A percentile compares a stretch with the other conserved stretches of the same genome.
These are phyloP conservation scores for Tribolium madens DNA, from an alignment of 1,140 invertebrate genomes.

Conservation along the genomic window DNA sequence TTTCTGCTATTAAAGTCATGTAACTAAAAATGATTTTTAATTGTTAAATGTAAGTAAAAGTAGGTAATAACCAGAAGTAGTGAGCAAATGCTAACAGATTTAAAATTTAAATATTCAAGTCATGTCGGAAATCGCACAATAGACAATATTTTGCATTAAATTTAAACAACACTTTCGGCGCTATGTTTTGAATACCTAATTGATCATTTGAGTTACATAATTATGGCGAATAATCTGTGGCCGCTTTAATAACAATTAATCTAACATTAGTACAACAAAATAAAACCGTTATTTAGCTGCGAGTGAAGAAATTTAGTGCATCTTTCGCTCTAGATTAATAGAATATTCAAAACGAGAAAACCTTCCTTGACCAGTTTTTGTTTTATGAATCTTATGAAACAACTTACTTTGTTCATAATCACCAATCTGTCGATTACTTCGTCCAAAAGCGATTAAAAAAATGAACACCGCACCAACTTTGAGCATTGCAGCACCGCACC, in stretches of 20 bases:
- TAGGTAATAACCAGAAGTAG: too few relatives aligned
- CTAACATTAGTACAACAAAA: too few relatives aligned
- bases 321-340: not conserved
- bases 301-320: not conserved
- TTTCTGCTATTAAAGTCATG: too few relatives aligned
- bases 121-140: not conserved
- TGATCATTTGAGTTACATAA: slow-evolving; percentile 5
- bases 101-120: slow-evolving; percentile 3
- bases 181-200: not conserved
- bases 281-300: not conserved
- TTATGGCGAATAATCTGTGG: not conserved
- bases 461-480: slow-evolving; percentile 11
- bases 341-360: too few relatives aligned
- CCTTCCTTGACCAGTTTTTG: too few relatives aligned
- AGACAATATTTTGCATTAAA: not conserved
- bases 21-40: too few relatives aligned
- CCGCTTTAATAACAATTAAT: not conserved
- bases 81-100: not conserved
- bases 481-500: slow-evolving; percentile 17
- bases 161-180: not conserved
- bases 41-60: not conserved
- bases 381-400: not conserved
- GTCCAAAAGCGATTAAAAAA: not conserved
- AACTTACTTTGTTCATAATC: slow-evolving; percentile 18
- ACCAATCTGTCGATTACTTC: not conserved